phyloP scores from a whole-genome alignment of 2,888 invertebrate species.

The Lampropteryx suffumata region DNA sequence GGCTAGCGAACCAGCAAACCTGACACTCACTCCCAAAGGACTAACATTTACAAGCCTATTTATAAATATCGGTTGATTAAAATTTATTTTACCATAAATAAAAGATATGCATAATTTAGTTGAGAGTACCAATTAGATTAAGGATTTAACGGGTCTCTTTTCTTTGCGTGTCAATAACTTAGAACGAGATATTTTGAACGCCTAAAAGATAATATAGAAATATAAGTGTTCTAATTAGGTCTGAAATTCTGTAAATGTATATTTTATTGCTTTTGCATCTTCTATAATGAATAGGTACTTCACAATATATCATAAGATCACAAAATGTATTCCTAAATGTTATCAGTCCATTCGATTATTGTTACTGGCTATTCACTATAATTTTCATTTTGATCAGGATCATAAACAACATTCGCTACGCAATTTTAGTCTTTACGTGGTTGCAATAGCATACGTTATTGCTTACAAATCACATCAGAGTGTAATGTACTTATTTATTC shows the following conservation, averaged over 20 bases:
- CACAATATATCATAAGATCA: too few relatives aligned
- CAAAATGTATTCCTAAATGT: constrained; percentile 46
- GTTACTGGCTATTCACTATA: constrained; percentile 44
- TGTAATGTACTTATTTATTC: constrained; percentile 39
- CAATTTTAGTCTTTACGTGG: constrained; percentile 25
- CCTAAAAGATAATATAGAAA: too few relatives aligned
- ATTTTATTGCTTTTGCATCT: too few relatives aligned
- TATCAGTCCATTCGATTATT: constrained; percentile 50
- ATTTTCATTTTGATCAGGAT: constrained; percentile 32
- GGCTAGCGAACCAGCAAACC: constrained; percentile 69
- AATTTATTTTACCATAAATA: constrained; percentile 75
- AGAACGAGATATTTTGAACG: too few relatives aligned
- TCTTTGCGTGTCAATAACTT: too few relatives aligned
- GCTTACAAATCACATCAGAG: constrained; percentile 30
- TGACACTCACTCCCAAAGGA: constrained; percentile 72
- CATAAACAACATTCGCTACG: constrained; percentile 25
- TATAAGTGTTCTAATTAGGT: too few relatives aligned
- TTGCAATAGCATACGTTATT: constrained; percentile 32
- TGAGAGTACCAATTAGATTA: too few relatives aligned
- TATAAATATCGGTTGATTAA: constrained; percentile 77
- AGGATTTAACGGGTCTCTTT: too few relatives aligned
- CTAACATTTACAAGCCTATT: constrained; percentile 78
- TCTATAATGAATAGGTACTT: too few relatives aligned
- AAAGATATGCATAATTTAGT: too few relatives aligned
- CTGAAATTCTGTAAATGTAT: too few relatives aligned